Evolutionary conservation across 2,797 vertebrate species (phyloP).

Genomic region (Typhlichthys eigenmanni): DNA sequence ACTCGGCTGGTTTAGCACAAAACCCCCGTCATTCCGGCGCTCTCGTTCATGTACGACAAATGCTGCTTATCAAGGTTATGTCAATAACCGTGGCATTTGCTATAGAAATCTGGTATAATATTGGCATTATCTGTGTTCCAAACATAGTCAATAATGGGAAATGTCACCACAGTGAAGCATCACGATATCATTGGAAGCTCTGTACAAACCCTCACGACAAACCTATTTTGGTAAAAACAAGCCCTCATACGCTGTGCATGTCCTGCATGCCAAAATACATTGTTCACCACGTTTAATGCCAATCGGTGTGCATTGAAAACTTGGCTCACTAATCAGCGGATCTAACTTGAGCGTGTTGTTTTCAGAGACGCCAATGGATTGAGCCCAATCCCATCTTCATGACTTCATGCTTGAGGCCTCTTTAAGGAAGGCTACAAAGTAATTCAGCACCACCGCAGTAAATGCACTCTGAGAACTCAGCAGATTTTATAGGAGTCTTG

Average conservation of each 20-base stretch:
- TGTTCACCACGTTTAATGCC: conserved; percentile 9
- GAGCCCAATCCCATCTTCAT: conserved; percentile 7
- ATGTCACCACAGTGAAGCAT: conserved; percentile 29
- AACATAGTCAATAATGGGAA: conserved; percentile 21
- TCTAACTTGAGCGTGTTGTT: background rate
- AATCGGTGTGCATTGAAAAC: conserved; percentile 30
- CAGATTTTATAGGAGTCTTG: conserved; percentile 64
- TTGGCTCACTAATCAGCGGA: background rate
- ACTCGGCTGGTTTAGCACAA: conserved; percentile 44
- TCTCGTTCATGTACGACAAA: conserved; percentile 28
- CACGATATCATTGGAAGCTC: conserved; percentile 14
- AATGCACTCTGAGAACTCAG: conserved; percentile 62
- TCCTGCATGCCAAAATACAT: conserved; percentile 18
- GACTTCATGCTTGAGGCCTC: conserved; percentile 38
- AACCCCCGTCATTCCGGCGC: conserved; percentile 26
- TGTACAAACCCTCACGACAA: conserved; percentile 26
- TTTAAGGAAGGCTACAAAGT: conserved; percentile 61
- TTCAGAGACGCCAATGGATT: conserved; percentile 20
- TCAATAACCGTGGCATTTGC: conserved; percentile 37
- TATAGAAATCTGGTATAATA: conserved; percentile 13
- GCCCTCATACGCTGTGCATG: conserved; percentile 16
- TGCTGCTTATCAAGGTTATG: conserved; percentile 25
- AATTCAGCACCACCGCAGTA: conserved; percentile 59
- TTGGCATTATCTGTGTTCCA: conserved; percentile 20
- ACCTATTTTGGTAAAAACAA: conserved; percentile 14